Evolutionary conservation across 2,113 vertebrate species (phyloP).

Genomic region (Elachura formosa): DNA sequence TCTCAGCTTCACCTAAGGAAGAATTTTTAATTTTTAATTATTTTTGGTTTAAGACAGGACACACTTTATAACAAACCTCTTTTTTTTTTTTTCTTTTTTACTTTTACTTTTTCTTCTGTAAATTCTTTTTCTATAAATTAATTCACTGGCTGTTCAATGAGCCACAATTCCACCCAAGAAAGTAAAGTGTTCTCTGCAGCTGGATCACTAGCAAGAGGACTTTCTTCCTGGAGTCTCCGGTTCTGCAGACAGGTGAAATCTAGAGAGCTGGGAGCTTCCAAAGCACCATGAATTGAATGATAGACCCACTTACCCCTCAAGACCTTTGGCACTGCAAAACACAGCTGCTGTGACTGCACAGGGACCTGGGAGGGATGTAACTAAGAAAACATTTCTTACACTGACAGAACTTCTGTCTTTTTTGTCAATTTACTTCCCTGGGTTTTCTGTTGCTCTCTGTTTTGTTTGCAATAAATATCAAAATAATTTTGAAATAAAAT

Average conservation of each 20-base stretch:
- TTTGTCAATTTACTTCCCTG: background rate
- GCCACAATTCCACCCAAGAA: background rate
- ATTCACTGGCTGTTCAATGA: background rate
- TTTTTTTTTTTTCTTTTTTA: background rate
- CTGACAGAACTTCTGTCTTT: background rate
- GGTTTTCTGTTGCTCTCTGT: background rate
- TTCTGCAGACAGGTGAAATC: background rate
- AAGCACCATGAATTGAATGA: background rate
- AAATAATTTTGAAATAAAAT: background rate
- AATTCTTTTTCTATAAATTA: background rate
- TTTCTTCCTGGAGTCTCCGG: background rate
- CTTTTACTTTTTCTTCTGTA: background rate
- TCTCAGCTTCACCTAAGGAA: background rate
- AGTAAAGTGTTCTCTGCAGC: background rate
- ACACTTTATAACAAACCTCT: background rate
- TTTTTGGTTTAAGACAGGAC: background rate
- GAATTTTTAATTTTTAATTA: background rate
- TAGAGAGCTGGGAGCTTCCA: background rate
- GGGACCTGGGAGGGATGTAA: background rate
- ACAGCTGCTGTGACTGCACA: background rate
- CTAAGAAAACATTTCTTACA: background rate
- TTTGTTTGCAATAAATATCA: background rate
- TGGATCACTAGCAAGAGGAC: background rate
- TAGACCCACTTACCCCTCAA: accelerated
- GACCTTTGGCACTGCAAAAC: background rate